phyloP scores from a whole-genome alignment of 1,140 invertebrate species.

The Doryteuthis pealeii region DNA sequence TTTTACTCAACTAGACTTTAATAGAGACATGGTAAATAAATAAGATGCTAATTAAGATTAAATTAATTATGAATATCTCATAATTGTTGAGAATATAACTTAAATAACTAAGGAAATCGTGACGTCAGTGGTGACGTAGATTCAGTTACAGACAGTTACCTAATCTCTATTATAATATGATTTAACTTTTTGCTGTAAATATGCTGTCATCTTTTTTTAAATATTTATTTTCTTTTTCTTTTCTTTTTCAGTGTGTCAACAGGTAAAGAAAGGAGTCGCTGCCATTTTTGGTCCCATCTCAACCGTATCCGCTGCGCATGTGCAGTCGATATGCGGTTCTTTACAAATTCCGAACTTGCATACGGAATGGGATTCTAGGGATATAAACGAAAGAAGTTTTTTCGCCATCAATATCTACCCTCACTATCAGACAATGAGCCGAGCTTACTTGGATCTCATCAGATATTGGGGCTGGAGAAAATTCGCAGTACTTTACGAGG shows the following conservation, averaged over 20 bases:
- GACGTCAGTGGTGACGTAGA: no score
- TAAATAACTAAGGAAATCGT: no score
- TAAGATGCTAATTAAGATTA: no score
- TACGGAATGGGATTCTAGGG: conserved; percentile 72
- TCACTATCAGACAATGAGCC: conserved; percentile 82
- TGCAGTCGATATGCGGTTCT: conserved; percentile 92
- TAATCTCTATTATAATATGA: no score
- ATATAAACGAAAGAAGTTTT: conserved; percentile 58
- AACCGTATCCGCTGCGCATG: conserved; percentile 83
- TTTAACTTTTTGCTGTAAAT: no score
- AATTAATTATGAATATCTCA: no score
- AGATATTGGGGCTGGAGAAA: conserved; percentile 87
- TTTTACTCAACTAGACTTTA: no score
- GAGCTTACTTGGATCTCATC: conserved; percentile 87
- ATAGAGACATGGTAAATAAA: no score
- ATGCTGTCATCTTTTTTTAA: no score
- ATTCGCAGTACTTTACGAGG: conserved; percentile 96
- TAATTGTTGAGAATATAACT: no score
- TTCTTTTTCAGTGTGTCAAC: conserved; percentile 77
- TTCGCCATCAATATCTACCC: conserved; percentile 92
- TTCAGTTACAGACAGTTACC: no score
- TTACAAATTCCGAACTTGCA: conserved; percentile 94
- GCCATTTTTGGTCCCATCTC: conserved; percentile 92
- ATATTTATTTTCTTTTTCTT: background rate
- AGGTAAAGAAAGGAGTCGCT: conserved; percentile 79